A percentile compares a stretch with the other conserved stretches of the same genome.
Evolutionary conservation across 2,797 vertebrate genomes (phyloP).

Genomic region (Diceros bicornis): DNA sequence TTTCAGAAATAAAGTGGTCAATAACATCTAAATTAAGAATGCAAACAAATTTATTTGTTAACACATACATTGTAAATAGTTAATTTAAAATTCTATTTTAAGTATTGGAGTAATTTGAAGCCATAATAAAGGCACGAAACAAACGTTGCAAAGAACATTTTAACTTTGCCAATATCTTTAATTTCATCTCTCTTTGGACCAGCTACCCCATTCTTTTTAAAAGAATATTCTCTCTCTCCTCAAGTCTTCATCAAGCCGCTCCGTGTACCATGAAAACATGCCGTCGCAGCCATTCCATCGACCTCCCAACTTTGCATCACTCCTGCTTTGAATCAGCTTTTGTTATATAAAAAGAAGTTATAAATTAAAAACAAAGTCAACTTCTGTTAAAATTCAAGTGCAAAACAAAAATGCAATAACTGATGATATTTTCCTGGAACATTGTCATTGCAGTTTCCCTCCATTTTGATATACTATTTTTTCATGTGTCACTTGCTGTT

Average conservation of each 20-base stretch:
- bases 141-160: background rate
- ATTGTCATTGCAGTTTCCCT: background rate
- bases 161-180: background rate
- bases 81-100: background rate
- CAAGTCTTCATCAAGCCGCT: background rate
- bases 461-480: background rate
- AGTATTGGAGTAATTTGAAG: background rate
- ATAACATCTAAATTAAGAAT: background rate
- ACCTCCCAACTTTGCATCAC: background rate
- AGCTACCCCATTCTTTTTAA: background rate
- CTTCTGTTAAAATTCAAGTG: background rate
- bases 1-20: background rate
- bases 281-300: background rate
- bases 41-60: background rate
- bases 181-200: background rate
- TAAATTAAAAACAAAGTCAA: background rate
- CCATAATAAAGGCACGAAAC: background rate
- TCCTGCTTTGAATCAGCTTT: background rate
- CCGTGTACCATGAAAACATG: background rate
- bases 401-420: background rate
- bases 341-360: background rate
- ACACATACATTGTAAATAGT: background rate
- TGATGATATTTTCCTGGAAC: background rate
- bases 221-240: background rate
- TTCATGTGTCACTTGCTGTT: background rate